Evolutionary conservation across 35 echinoderm and acorn worm species (phyloP), one percentile per base, ranked within the genome.

Genomic region (Strongylocentrotus purpuratus): DNA sequence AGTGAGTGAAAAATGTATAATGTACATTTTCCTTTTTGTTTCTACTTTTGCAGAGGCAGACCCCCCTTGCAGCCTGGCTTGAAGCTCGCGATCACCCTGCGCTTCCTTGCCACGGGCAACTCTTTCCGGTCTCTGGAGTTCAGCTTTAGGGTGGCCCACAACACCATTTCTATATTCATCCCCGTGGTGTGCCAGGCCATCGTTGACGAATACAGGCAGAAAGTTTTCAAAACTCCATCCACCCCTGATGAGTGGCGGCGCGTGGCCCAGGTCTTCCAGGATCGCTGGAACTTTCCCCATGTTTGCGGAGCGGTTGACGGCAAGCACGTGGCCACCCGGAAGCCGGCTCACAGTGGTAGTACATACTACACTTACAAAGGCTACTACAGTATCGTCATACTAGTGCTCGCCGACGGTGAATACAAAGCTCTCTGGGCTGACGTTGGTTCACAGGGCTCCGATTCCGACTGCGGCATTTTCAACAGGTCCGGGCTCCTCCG

Each of bases 361-460:
- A 28, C 95, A n/a, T 95, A 90, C 87, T 94, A 95, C 60, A 97
- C 95, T 48, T 97, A 97, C 89, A 97, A 97, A 32, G 86, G 94
- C 5, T 95, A 85, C 33, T 95, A 86, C 65, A 87, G 58, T 48
- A 78, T 97, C 46, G 95, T 95, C 46, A 58, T 97, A 47, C 92
- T 97, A 48, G 96, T 86, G 4, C 31, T 95, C 25, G 95, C 95
- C 4, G 94, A 94, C 94, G 85, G 88, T 0, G 33, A 96, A 32
- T 97, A 97, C 86, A 94, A 93, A 35, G 87, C 86, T 87, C 46
- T 95, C 32, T 95, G 95, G 95, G 88, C 90, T 48, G 88, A 93
- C 86, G 46, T 95, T 28, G 95, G 95, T 47, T 47, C 78, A 15
- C 48, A 5, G 45, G 94, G 95, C n/a, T 92, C 95, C 58, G 25